These are phyloP conservation scores for Plebejus argus DNA, from an alignment of 2,888 invertebrate genomes.

Conservation along the genomic window DNA sequence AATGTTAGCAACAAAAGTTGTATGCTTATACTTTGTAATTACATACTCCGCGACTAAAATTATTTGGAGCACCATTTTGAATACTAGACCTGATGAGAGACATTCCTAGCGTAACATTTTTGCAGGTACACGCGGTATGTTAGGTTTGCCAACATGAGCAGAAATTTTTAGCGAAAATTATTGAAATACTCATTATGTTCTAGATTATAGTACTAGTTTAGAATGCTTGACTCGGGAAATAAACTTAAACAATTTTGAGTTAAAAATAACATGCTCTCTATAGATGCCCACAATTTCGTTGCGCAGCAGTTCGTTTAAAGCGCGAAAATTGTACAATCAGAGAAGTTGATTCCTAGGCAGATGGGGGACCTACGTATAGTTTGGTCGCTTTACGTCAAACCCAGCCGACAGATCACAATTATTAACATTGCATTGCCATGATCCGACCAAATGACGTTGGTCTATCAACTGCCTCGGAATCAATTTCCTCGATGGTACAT, in stretches of 20 bases:
- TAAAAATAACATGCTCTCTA: too few species aligned
- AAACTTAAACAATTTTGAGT: neutral
- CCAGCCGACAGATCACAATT: too few species aligned
- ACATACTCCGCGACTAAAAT: neutral
- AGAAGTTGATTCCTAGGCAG: too few species aligned
- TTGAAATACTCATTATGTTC: constrained; percentile 1
- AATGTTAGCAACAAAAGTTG: neutral
- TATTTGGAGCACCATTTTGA: constrained; percentile 9
- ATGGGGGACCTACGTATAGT: too few species aligned
- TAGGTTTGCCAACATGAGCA: neutral
- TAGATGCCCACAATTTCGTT: too few species aligned
- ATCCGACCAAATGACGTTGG: too few species aligned
- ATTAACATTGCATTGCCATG: too few species aligned
- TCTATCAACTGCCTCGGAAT: too few species aligned
- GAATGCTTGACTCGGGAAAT: neutral
- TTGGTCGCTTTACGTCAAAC: too few species aligned
- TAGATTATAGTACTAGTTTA: neutral
- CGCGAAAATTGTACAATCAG: too few species aligned
- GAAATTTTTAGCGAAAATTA: constrained; percentile 3
- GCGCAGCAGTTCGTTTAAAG: too few species aligned
- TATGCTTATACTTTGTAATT: neutral
- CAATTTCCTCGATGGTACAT: too few species aligned
- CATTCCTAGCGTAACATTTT: constrained; percentile 9
- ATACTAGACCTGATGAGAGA: constrained; percentile 4
- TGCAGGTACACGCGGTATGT: neutral